Evolutionary conservation across 2,797 vertebrate species (phyloP).

Genomic region (Galaxias olidus): DNA sequence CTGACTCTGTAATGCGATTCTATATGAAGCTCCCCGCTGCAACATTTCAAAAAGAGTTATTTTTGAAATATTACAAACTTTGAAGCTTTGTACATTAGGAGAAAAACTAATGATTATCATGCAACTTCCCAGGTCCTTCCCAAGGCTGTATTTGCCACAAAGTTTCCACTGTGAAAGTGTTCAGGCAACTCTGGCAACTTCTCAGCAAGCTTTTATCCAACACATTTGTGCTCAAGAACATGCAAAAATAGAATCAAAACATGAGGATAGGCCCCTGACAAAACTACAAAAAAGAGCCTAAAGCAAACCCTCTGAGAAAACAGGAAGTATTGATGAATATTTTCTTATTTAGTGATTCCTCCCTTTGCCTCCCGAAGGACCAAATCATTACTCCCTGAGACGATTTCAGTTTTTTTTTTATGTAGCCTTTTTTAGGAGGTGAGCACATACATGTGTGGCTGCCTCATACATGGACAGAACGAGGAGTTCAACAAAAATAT

Average conservation of each 20-base stretch:
- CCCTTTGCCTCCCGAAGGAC: background rate
- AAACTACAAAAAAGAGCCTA: conserved; percentile 50
- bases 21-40: no score
- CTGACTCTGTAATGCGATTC: no score
- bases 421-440: background rate
- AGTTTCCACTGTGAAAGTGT: conserved; percentile 29
- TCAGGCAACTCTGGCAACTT: conserved; percentile 21
- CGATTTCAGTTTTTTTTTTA: background rate
- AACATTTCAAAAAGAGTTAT: no score
- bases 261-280: conserved; percentile 44
- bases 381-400: no score
- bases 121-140: no score
- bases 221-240: conserved; percentile 29
- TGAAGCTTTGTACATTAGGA: no score
- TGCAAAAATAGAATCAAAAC: conserved; percentile 59
- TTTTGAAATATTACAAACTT: no score
- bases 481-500: no score
- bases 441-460: background rate
- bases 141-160: conserved; percentile 3
- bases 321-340: conserved; percentile 51
- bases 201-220: conserved; percentile 42
- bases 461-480: background rate
- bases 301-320: conserved; percentile 46
- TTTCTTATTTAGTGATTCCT: conserved; percentile 35
- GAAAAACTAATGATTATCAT: no score